Conservation (phyloP, 2,797 vertebrate genomes). For the Linurgus olivaceus region DNA sequence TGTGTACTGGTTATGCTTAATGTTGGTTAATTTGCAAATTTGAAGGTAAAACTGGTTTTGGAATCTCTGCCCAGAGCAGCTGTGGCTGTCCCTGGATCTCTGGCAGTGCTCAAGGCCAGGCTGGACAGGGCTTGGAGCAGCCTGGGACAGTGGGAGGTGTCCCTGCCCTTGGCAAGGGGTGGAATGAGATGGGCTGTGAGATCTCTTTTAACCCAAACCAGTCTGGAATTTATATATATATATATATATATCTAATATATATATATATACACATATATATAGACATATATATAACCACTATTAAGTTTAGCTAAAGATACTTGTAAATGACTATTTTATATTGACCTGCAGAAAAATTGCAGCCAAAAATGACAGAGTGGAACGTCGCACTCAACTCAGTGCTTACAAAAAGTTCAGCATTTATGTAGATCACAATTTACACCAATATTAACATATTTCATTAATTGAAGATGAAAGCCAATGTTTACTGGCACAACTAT, state of each 20-base stretch:
- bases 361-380: not conserved
- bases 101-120: not conserved
- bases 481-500: not conserved
- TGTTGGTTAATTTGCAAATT: not conserved
- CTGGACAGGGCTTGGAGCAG: rapidly evolving
- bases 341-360: not conserved
- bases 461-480: not conserved
- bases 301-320: not conserved
- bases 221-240: not conserved
- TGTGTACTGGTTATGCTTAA: not conserved
- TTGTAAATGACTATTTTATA: not conserved
- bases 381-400: not conserved
- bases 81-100: not conserved
- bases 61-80: not conserved
- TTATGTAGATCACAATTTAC: not conserved
- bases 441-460: not conserved
- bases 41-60: not conserved
- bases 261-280: not conserved
- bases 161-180: not conserved
- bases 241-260: too few species aligned
- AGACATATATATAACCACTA: rapidly evolving
- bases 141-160: rapidly evolving
- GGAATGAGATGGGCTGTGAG: not conserved
- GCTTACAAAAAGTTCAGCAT: not conserved
- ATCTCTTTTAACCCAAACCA: not conserved